A percentile compares a stretch with the other conserved stretches of the same genome.
Evolutionary conservation across 2,797 vertebrate species (phyloP).

Genomic region (Iguana delicatissima): DNA sequence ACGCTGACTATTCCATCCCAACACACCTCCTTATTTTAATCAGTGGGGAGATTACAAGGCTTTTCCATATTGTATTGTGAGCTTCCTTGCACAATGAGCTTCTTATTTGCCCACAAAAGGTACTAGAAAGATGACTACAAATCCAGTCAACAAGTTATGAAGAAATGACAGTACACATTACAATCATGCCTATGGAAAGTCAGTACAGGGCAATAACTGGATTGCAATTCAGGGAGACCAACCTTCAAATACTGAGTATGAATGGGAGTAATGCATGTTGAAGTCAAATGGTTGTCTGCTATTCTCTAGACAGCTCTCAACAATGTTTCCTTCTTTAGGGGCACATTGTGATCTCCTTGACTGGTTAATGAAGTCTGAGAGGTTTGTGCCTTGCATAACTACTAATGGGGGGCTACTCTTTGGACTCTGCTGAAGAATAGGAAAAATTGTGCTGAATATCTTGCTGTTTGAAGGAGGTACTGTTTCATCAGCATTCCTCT

Average conservation of each 20-base stretch:
- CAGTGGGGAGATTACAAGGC: not conserved
- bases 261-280: not conserved
- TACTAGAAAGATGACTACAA: not conserved
- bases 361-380: not conserved
- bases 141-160: not conserved
- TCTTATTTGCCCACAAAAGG: not conserved
- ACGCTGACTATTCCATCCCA: not conserved
- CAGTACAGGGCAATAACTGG: not conserved
- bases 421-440: not conserved
- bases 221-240: too few species aligned
- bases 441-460: not conserved
- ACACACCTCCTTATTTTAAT: not conserved
- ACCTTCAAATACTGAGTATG: not conserved
- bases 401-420: not conserved
- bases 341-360: not conserved
- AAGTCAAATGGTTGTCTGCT: not conserved
- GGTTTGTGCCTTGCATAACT: not conserved
- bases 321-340: not conserved
- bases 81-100: not conserved
- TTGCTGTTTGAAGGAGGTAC: not conserved
- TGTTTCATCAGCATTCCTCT: not conserved
- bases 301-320: not conserved
- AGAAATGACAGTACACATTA: not conserved
- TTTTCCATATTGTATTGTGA: not conserved
- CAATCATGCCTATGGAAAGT: not conserved